Conservation (phyloP, 2,113 vertebrate species). For the Serinus canaria region DNA sequence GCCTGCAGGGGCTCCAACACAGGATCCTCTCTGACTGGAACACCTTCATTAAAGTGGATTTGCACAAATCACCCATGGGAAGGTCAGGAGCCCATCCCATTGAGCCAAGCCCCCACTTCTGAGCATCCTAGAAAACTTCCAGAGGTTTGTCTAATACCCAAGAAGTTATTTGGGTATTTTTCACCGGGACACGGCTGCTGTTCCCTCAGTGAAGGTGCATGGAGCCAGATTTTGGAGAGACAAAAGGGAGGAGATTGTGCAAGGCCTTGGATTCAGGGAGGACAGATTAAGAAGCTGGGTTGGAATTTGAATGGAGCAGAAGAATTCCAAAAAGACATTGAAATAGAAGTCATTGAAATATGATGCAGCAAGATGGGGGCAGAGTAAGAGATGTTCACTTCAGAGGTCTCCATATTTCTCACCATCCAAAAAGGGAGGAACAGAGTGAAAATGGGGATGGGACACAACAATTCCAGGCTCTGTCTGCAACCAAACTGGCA, state of each 20-base stretch:
- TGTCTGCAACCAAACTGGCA: neutral
- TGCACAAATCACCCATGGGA: neutral
- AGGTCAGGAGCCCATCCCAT: neutral
- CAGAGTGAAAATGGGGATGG: neutral
- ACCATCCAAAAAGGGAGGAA: neutral
- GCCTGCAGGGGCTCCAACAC: rapidly evolving
- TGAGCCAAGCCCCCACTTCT: neutral
- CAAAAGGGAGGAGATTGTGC: neutral
- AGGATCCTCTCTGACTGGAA: neutral
- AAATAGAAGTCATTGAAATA: neutral
- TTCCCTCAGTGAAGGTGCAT: neutral
- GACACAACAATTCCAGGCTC: rapidly evolving
- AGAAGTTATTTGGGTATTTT: neutral
- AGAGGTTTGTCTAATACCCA: neutral
- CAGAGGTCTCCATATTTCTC: neutral
- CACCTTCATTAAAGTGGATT: neutral
- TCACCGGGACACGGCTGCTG: neutral
- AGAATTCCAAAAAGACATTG: neutral
- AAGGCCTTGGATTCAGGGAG: neutral
- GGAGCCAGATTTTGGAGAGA: neutral
- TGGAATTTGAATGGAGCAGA: neutral
- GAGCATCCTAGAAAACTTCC: neutral
- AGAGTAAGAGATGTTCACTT: rapidly evolving
- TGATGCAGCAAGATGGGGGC: neutral
- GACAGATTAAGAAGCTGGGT: neutral